Percentiles rank a stretch among this genome's conserved stretches.
phyloP scores from a whole-genome alignment of 1,140 invertebrate species.

The Aphaenogaster floridana region DNA sequence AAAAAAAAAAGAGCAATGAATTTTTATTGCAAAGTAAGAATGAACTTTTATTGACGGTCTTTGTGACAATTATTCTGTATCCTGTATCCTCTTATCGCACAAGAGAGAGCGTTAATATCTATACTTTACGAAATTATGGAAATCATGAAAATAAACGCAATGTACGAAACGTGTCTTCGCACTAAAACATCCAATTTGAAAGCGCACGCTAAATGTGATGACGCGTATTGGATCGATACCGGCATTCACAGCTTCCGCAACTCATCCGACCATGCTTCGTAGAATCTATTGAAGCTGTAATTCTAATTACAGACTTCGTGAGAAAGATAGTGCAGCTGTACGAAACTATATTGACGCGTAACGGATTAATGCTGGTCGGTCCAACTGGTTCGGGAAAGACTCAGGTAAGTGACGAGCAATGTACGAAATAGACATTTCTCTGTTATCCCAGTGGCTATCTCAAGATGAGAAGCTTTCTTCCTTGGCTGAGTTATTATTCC shows the following conservation, averaged over 20 bases:
- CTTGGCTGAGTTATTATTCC: not conserved
- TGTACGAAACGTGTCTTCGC: constrained; percentile 33
- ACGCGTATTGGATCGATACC: constrained; percentile 15
- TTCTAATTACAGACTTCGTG: constrained; percentile 88
- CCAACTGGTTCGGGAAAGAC: constrained; percentile 92
- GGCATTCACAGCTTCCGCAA: constrained; percentile 2
- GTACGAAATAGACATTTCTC: not conserved
- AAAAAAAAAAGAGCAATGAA: not conserved
- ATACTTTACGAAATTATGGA: not conserved
- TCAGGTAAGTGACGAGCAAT: constrained; percentile 86
- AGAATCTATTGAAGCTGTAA: constrained; percentile 27
- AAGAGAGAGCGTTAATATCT: not conserved
- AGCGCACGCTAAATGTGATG: constrained; percentile 23
- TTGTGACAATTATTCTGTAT: not conserved
- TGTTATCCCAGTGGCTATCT: not conserved
- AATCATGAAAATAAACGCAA: constrained; percentile 12
- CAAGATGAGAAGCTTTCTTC: not conserved
- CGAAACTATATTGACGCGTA: constrained; percentile 93
- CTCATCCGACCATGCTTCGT: not conserved
- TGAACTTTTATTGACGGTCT: not conserved
- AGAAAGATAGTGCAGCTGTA: constrained; percentile 93
- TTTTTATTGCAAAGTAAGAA: not conserved
- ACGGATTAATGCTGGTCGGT: constrained; percentile 94
- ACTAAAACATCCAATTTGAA: constrained; percentile 44
- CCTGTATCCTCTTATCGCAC: not conserved